These are phyloP conservation scores for Falcaria lacertinaria DNA, from an alignment of 2,888 invertebrate genomes.

Conservation along the genomic window DNA sequence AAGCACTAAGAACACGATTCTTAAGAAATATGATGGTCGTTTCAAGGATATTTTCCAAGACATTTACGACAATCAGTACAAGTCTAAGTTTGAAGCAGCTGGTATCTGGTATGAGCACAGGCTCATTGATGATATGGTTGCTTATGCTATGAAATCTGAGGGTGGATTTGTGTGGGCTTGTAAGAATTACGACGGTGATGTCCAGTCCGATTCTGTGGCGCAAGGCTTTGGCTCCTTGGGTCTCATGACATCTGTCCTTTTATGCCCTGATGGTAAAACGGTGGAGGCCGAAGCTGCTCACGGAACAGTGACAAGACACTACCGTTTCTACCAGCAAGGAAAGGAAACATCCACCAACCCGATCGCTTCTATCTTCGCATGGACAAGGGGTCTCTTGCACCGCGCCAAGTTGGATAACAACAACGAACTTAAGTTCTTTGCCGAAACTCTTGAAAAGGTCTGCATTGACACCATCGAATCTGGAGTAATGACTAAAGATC, in stretches of 20 bases:
- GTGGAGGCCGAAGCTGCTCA: slow-evolving; percentile 99
- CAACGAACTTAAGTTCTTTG: slow-evolving; percentile 85
- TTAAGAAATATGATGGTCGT: slow-evolving; percentile 97
- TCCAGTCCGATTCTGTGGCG: slow-evolving; percentile 98
- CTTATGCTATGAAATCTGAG: slow-evolving; percentile 97
- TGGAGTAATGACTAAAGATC: slow-evolving; percentile 98
- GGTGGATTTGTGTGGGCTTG: slow-evolving; percentile 99
- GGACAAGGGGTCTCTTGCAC: slow-evolving; percentile 96
- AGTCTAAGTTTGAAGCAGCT: slow-evolving; percentile 88
- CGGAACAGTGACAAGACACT: slow-evolving; percentile 97
- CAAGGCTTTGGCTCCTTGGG: slow-evolving; percentile 98
- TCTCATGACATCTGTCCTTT: slow-evolving; percentile 97
- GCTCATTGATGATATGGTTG: slow-evolving; percentile 99
- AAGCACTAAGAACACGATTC: slow-evolving; percentile 98
- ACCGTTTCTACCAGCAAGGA: slow-evolving; percentile 92
- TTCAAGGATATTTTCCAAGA: slow-evolving; percentile 99
- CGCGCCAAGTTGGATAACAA: slow-evolving; percentile 97
- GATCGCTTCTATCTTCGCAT: slow-evolving; percentile 99
- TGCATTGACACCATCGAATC: slow-evolving; percentile 97
- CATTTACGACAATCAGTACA: slow-evolving; percentile 94
- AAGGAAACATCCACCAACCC: slow-evolving; percentile 99
- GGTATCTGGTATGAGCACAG: slow-evolving; percentile 99
- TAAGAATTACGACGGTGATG: slow-evolving; percentile 99
- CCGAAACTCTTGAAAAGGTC: slow-evolving; percentile 91
- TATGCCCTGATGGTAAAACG: slow-evolving; percentile 98